phyloP scores from a whole-genome alignment of 2,888 invertebrate species.

The Coleophora deauratella region DNA sequence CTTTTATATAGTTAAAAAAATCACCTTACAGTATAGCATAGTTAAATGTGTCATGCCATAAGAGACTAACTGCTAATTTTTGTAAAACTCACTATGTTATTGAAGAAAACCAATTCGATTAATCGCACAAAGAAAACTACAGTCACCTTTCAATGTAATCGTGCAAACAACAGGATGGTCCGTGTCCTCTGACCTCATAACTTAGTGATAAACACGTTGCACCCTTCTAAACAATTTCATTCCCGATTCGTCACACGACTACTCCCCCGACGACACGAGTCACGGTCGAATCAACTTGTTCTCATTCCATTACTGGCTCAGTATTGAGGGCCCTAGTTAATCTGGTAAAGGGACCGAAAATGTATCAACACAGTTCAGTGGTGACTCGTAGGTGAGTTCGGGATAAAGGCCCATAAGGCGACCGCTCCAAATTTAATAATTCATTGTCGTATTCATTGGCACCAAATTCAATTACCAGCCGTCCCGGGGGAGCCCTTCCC shows the following conservation, averaged over 20 bases:
- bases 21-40: too few relatives aligned
- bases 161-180: too few relatives aligned
- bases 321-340: neutral
- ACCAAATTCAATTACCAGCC: constrained; percentile 64
- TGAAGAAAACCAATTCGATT: too few relatives aligned
- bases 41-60: too few relatives aligned
- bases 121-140: too few relatives aligned
- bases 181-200: constrained; percentile 12
- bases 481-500: constrained; percentile 25
- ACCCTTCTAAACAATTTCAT: constrained; percentile 12
- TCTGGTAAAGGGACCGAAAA: constrained; percentile 3
- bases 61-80: too few relatives aligned
- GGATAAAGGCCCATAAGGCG: constrained; percentile 16
- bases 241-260: constrained; percentile 24
- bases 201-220: constrained; percentile 13
- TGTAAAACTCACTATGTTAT: too few relatives aligned
- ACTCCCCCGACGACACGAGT: constrained; percentile 1
- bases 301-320: constrained; percentile 1
- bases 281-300: constrained; percentile 1
- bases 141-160: too few relatives aligned
- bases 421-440: constrained; percentile 64
- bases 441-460: constrained; percentile 69
- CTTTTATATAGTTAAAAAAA: too few relatives aligned
- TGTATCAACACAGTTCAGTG: constrained; percentile 4
- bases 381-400: neutral